Evolutionary conservation across 2,797 vertebrate species (phyloP), one percentile per base, ranked within the genome.

Genomic region (Myiotriccus ornatus): DNA sequence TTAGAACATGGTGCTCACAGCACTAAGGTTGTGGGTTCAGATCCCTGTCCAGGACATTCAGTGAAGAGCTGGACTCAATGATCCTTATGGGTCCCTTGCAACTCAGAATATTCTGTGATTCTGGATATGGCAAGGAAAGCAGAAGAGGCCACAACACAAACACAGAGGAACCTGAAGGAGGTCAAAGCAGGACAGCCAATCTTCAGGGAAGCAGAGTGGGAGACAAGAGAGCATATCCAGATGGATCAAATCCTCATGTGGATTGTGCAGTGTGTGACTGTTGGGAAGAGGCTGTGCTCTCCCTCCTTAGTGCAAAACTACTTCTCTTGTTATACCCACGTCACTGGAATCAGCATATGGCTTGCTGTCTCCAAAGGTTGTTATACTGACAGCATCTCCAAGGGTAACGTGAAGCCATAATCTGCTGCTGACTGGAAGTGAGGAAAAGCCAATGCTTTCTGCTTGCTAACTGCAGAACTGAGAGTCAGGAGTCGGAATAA

Each of bases 261-360:
- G 82, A 59, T 81, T 62, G 71, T 2, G 4, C 34, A 32, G 76
- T 0, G 0, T 6, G 50, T 37, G 84, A 44, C 62, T 76, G 65
- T 64, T 80, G 62, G 55, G 83, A 92, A 84, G 65, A 67, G 89
- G 74, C 59, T 70, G 24, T 6, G 63, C 34, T 93, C 83, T 92
- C 73, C 74, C 53, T 76, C 63, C 74, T 39, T 3, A 32, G 64
- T n/a, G 53, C 80, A 90, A 53, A 93, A 82, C 77, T 44, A 56
- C 60, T 91, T 76, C 85, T 91, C 74, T 46, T 34, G 63, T 84
- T 93, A 30, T 32, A 60, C 24, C 74, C 74, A 82, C 57, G 7
- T 95, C 83, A 90, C 83, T 74, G 70, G 32, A 86, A 90, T 50
- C 95, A 94, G 87, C 93, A 96, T 76, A 96, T 94, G 91, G 95